These are phyloP conservation scores for Eumerus sabulonum DNA, from an alignment of 2,888 invertebrate species.

Conservation along the genomic window DNA sequence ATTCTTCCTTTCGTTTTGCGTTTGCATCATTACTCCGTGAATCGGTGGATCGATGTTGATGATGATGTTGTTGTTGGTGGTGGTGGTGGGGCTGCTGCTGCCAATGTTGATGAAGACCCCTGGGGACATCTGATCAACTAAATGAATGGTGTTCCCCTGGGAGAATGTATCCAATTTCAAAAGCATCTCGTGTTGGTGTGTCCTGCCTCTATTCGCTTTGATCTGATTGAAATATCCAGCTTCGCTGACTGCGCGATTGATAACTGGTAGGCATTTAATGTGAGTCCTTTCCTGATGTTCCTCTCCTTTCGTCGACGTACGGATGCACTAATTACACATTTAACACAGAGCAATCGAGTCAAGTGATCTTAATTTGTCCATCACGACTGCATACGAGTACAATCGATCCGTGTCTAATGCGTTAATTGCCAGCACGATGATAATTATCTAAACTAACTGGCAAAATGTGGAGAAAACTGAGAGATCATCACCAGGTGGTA, in stretches of 20 bases:
- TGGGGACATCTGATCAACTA: slow-evolving; percentile 67
- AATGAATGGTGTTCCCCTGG: slow-evolving; percentile 64
- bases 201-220: slow-evolving; percentile 10
- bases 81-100: slow-evolving; percentile 37
- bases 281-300: slow-evolving; percentile 5
- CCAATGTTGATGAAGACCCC: slow-evolving; percentile 62
- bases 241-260: slow-evolving; percentile 43
- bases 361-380: slow-evolving; percentile 52
- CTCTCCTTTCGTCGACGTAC: too few species aligned
- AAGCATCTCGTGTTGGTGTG: slow-evolving; percentile 38
- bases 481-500: too few species aligned
- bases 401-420: slow-evolving; percentile 50
- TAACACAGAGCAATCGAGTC: slow-evolving; percentile 56
- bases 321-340: slow-evolving; percentile 63
- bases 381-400: too few species aligned
- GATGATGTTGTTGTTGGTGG: slow-evolving; percentile 62
- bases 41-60: slow-evolving; percentile 58
- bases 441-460: slow-evolving; percentile 43
- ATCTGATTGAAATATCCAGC: slow-evolving; percentile 50
- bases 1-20: slow-evolving; percentile 19
- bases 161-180: slow-evolving; percentile 60
- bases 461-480: slow-evolving; percentile 22
- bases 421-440: slow-evolving; percentile 49
- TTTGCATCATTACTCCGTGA: slow-evolving; percentile 9
- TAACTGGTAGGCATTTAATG: slow-evolving; percentile 25